Evolutionary conservation across 2,888 invertebrate genomes (phyloP).

Genomic region (Drosophila paranaensis): DNA sequence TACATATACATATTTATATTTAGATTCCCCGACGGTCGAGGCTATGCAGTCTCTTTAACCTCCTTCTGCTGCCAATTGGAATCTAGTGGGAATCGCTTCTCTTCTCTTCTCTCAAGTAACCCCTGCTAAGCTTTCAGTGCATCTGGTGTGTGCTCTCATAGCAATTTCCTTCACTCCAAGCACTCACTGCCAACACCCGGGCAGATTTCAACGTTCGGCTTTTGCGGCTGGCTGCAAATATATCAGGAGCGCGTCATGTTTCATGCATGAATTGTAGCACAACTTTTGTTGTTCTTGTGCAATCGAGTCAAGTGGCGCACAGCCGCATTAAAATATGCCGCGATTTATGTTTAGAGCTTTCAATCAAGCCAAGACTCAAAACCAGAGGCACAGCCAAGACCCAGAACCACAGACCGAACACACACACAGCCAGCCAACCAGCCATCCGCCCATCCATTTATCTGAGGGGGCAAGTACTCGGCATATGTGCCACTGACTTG

Average conservation of each 20-base stretch:
- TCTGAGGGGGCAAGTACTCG: not conserved
- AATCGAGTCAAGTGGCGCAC: constrained; percentile 73
- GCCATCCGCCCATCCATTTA: not conserved
- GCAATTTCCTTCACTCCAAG: constrained; percentile 1
- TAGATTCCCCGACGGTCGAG: too few relatives aligned
- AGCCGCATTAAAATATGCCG: constrained; percentile 63
- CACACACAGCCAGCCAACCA: not conserved
- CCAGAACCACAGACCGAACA: constrained; percentile 5
- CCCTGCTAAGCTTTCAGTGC: not conserved
- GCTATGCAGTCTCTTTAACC: too few relatives aligned
- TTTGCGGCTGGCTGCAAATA: constrained; percentile 27
- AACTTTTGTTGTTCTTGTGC: constrained; percentile 73
- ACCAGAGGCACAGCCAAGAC: constrained; percentile 15
- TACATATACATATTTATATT: too few relatives aligned
- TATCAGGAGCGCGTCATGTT: constrained; percentile 62
- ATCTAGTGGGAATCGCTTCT: not conserved
- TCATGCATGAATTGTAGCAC: constrained; percentile 77
- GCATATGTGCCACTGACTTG: constrained; percentile 2
- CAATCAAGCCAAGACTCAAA: constrained; percentile 52
- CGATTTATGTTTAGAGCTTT: constrained; percentile 55
- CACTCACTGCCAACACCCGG: constrained; percentile 1
- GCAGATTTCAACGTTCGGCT: constrained; percentile 18
- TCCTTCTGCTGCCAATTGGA: too few relatives aligned
- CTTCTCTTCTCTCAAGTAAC: not conserved
- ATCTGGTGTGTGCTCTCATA: not conserved